These are phyloP conservation scores for Melanotaenia pygmaea DNA, from an alignment of 2,797 vertebrate genomes.

Conservation along the genomic window DNA sequence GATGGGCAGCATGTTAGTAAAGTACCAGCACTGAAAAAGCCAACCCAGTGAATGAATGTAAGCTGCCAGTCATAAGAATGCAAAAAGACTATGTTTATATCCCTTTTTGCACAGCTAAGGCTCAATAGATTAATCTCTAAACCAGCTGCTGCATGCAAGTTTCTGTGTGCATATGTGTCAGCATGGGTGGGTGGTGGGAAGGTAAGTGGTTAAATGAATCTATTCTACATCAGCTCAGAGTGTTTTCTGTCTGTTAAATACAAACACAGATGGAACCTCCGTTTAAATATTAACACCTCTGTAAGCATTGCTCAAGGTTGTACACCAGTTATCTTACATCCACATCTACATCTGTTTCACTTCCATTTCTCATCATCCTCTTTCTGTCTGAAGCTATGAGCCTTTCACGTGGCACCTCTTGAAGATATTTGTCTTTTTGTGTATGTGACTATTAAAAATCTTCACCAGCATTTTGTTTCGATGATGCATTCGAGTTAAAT, in stretches of 20 bases:
- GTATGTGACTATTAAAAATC: not conserved
- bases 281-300: conserved; percentile 78
- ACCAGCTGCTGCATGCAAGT: conserved; percentile 33
- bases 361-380: conserved; percentile 13
- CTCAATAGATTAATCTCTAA: conserved; percentile 11
- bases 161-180: not conserved
- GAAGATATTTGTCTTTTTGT: not conserved
- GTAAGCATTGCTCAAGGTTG: conserved; percentile 65
- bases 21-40: not conserved
- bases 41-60: not conserved
- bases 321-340: conserved; percentile 16
- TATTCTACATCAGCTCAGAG: conserved; percentile 26
- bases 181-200: not conserved
- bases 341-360: conserved; percentile 1
- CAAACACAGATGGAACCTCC: conserved; percentile 37
- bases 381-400: not conserved
- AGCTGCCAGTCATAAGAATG: not conserved
- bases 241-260: conserved; percentile 55
- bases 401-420: not conserved
- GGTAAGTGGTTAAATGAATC: conserved; percentile 8
- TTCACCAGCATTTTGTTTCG: not conserved
- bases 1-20: not conserved
- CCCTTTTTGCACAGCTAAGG: not conserved
- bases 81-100: not conserved
- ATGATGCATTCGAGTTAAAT: not conserved